Percentiles rank a stretch among this genome's conserved stretches.
Evolutionary conservation across 2,797 vertebrate species (phyloP).

Genomic region (Etheostoma nigrum): DNA sequence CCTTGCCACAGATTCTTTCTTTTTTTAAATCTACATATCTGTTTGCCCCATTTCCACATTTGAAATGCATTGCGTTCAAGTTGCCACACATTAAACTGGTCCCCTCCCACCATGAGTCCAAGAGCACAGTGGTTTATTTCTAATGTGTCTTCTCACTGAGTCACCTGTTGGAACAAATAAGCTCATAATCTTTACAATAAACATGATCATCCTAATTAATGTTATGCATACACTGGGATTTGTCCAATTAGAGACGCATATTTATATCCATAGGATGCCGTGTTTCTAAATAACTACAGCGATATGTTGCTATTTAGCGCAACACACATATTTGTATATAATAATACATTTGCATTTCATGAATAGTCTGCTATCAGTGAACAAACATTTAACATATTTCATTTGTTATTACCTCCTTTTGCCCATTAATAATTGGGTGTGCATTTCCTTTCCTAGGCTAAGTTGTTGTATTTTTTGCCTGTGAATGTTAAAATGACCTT

Average conservation of each 20-base stretch:
- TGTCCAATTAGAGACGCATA: conserved; percentile 78
- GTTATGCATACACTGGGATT: conserved; percentile 79
- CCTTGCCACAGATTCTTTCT: conserved; percentile 61
- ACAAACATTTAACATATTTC: conserved; percentile 65
- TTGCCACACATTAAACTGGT: conserved; percentile 55
- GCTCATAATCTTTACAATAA: conserved; percentile 84
- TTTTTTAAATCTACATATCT: conserved; percentile 70
- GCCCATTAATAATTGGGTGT: conserved; percentile 68
- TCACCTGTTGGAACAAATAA: conserved; percentile 81
- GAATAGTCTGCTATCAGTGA: conserved; percentile 53
- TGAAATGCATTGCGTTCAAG: conserved; percentile 58
- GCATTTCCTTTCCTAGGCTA: conserved; percentile 69
- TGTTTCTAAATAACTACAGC: conserved; percentile 57
- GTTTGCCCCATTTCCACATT: conserved; percentile 68
- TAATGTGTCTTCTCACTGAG: conserved; percentile 70
- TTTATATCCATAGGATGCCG: conserved; percentile 61
- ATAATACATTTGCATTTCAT: conserved; percentile 58
- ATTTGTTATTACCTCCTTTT: conserved; percentile 50
- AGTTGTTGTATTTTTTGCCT: conserved; percentile 68
- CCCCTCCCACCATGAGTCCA: conserved; percentile 51
- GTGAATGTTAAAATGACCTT: conserved; percentile 77
- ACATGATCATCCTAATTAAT: conserved; percentile 83
- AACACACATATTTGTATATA: conserved; percentile 39
- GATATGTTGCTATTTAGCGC: conserved; percentile 48
- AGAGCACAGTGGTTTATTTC: conserved; percentile 59